Percentiles rank a stretch among this genome's conserved stretches.
These are phyloP conservation scores for Cheilosia soror DNA, from an alignment of 2,888 invertebrate species.

Conservation along the genomic window DNA sequence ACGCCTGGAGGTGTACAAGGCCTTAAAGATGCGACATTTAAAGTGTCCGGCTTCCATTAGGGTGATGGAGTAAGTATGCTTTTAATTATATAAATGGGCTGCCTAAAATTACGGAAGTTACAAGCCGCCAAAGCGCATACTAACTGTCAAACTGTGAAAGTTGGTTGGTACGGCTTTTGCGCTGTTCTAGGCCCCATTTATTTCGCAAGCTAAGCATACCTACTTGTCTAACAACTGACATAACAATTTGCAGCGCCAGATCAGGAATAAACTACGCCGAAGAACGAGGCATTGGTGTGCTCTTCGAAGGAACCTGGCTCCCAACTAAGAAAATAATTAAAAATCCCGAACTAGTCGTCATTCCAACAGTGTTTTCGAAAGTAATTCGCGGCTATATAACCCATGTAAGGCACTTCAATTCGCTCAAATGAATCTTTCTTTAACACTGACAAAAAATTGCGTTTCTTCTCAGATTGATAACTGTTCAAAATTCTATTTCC, in stretches of 20 bases:
- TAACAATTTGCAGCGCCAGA: slow-evolving; percentile 81
- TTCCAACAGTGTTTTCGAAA: slow-evolving; percentile 86
- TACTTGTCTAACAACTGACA: neutral
- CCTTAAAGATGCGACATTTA: slow-evolving; percentile 88
- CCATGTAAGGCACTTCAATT: slow-evolving; percentile 84
- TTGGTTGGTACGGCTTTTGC: no score
- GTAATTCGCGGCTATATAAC: slow-evolving; percentile 84
- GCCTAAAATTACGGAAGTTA: no score
- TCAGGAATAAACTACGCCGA: slow-evolving; percentile 85
- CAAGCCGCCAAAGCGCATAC: no score
- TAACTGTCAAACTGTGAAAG: no score
- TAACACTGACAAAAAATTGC: neutral
- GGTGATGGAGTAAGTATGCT: slow-evolving; percentile 81
- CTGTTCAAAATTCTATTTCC: slow-evolving; percentile 82
- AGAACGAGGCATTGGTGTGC: slow-evolving; percentile 79
- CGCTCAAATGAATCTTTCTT: neutral
- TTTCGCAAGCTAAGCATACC: neutral
- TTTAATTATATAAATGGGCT: neutral
- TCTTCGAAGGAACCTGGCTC: slow-evolving; percentile 79
- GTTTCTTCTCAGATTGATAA: slow-evolving; percentile 78
- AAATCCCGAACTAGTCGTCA: slow-evolving; percentile 85
- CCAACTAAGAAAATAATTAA: slow-evolving; percentile 78
- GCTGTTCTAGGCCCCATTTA: no score
- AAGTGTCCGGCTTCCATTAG: slow-evolving; percentile 78
- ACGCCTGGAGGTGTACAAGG: slow-evolving; percentile 89